phyloP scores from a whole-genome alignment of 2,113 vertebrate genomes.

The Mola mola region DNA sequence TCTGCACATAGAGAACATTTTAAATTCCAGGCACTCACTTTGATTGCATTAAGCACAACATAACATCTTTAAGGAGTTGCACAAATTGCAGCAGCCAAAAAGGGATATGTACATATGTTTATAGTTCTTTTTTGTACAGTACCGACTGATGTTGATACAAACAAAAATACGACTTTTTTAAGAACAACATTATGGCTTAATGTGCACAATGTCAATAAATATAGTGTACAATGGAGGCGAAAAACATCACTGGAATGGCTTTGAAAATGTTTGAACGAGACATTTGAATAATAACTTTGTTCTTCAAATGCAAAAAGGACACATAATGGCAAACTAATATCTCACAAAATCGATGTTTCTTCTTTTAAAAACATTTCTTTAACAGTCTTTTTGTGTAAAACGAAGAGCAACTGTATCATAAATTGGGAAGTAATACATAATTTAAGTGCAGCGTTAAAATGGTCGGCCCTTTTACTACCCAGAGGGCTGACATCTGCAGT shows the following conservation, averaged over 20 bases:
- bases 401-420: conserved; percentile 57
- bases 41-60: conserved; percentile 88
- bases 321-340: conserved; percentile 76
- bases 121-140: conserved; percentile 79
- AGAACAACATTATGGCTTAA: conserved; percentile 73
- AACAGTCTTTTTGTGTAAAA: conserved; percentile 76
- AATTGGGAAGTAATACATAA: conserved; percentile 74
- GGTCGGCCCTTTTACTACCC: conserved; percentile 76
- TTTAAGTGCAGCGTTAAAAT: conserved; percentile 78
- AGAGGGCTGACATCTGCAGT: conserved; percentile 82
- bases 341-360: conserved; percentile 44
- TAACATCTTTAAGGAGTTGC: conserved; percentile 86
- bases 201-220: conserved; percentile 67
- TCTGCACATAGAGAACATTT: conserved; percentile 79
- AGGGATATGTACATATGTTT: conserved; percentile 81
- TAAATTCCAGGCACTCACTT: conserved; percentile 87
- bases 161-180: conserved; percentile 59
- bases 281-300: conserved; percentile 70
- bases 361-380: conserved; percentile 57
- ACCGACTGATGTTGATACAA: conserved; percentile 72
- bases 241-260: conserved; percentile 68
- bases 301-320: conserved; percentile 80
- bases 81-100: conserved; percentile 86
- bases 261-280: conserved; percentile 64
- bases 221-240: conserved; percentile 60